Base-by-base conservation (phyloP, 1,140 invertebrate genomes). In the Asobara japonica region DNA sequence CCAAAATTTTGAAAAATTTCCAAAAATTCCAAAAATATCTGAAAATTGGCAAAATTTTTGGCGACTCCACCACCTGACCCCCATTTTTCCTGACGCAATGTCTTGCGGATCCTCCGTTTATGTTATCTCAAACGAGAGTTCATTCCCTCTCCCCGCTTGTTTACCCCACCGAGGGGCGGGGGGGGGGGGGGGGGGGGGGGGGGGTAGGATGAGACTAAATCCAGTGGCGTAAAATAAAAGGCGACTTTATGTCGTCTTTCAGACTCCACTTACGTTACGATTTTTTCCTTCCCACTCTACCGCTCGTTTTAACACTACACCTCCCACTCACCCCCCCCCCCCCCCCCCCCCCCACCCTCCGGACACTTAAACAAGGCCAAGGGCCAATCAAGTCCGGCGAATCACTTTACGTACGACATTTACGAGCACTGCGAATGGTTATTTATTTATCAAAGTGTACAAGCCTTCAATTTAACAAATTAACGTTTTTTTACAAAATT, bases 351-450 rank as follows among this genome's bases (percentile, higher is more conserved):
- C 20, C 18, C 45, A 7, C 45, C n/a, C 20, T 20, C 25, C 22
- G 51, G 51, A 56, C 22, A 56, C 20, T 56, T 56, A 56, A 56
- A 22, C 51, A 56, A 56, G 18, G 51, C 6, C 51, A 25, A 56
- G 51, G 20, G 51, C 51, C 51, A 56, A 56, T 56, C 51, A 56
- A 56, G 16, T 25, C 20, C 4, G 20, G 10, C 18, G 25, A 56
- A 56, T 56, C 51, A 56, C 51, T 56, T 56, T 56, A 56, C 51
- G 51, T 56, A 56, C 51, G 51, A 56, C 51, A 25, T 56, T 56
- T 56, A 56, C 51, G 51, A 56, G 20, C 31, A 27, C 51, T 18
- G 51, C 20, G 8, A 0, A 7, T 11, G 8, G 22, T 56, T 56
- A 56, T 56, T 56, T 56, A 56, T 56, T 56, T 56, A 56, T 56